These are phyloP conservation scores for Dendrocopos noguchii DNA, from an alignment of 2,113 vertebrate species.

Conservation along the genomic window DNA sequence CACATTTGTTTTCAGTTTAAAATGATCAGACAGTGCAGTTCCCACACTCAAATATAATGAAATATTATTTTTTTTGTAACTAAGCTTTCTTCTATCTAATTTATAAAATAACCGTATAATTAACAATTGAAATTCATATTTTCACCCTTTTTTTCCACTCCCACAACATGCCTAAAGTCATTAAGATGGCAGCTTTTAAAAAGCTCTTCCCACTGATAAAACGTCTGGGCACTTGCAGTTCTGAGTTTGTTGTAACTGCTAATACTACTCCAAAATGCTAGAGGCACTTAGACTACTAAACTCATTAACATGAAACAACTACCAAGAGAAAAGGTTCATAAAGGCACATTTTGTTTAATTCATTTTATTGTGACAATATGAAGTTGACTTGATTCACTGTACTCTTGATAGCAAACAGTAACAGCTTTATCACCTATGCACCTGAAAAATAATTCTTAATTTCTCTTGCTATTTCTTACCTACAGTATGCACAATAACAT, in stretches of 20 bases:
- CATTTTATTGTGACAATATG: neutral
- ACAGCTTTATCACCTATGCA: neutral
- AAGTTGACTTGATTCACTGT: neutral
- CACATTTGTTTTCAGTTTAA: neutral
- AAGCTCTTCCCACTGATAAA: constrained; percentile 4
- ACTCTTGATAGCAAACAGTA: neutral
- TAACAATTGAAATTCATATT: neutral
- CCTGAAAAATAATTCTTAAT: neutral
- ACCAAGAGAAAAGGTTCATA: neutral
- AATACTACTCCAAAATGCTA: neutral
- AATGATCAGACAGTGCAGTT: neutral
- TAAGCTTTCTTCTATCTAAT: neutral
- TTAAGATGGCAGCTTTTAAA: neutral
- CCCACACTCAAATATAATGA: neutral
- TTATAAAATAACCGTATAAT: neutral
- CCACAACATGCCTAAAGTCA: neutral
- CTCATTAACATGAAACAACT: neutral
- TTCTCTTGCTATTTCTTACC: neutral
- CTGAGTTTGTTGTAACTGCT: neutral
- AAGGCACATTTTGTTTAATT: constrained; percentile 1
- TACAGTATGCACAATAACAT: neutral
- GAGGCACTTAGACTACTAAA: constrained; percentile 8
- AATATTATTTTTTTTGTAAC: neutral
- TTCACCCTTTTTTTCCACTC: neutral
- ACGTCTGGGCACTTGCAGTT: neutral